Base-by-base conservation (phyloP, 2,113 vertebrate genomes). In the Passer montanus region DNA sequence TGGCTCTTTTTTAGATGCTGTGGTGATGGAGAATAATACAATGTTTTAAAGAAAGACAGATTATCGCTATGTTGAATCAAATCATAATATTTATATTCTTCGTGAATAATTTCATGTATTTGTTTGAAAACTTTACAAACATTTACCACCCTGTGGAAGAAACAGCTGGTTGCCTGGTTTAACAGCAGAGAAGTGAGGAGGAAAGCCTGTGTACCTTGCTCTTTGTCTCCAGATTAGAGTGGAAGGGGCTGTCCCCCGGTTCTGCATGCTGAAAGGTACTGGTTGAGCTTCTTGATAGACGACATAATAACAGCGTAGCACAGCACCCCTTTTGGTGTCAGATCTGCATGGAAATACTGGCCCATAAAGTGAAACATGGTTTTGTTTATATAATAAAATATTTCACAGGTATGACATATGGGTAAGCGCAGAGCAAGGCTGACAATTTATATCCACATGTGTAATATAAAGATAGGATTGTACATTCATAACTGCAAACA, bases 341-440 rank as follows among this genome's bases (percentile, higher is more conserved):
- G 84, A 88, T 89, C 72, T 86, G 64, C 66, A 76, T 53, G 72
- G 73, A 95, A 93, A 94, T 95, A 90, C 84, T 52, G 37, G 63
- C 89, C 88, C 50, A 58, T 94, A 91, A 89, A 89, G 62, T 95
- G 84, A 97, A 96, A 94, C 88, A 93, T 91, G 33, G 63, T 76
- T 95, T 95, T 93, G 83, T 96, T 97, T 94, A 76, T 92, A 79
- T 87, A 96, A 93, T 96, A 95, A 97, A 97, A 82, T 97, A 94
- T 96, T 97, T 96, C 95, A 91, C 43, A 80, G 66, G 53, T 90
- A 68, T 91, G 92, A 84, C 84, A 88, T 91, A 94, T 64, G 91
- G 75, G 75, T 91, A 95, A 95, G 53, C 82, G 64, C 35, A 90
- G 43, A 90, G 68, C 50, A 84, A 85, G 84, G 62, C 92, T 94